Percentiles rank a stretch among this genome's conserved stretches.
Evolutionary conservation across 2,888 invertebrate species (phyloP).

Genomic region (Teinopalpus imperialis): DNA sequence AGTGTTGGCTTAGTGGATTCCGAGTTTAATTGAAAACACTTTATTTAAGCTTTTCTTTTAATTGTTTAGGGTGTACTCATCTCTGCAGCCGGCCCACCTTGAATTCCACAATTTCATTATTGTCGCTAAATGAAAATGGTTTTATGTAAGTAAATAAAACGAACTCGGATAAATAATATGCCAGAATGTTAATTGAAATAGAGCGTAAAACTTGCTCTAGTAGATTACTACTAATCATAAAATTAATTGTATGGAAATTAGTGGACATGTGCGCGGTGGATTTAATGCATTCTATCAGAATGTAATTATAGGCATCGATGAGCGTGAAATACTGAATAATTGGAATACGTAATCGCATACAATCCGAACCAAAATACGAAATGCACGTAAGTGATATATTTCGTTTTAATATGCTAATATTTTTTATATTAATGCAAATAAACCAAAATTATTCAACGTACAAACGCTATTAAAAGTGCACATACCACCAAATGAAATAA

Average conservation of each 20-base stretch:
- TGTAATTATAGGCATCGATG: slow-evolving; percentile 75
- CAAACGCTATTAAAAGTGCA: no score
- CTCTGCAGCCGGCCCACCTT: slow-evolving; percentile 28
- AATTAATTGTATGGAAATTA: slow-evolving; percentile 75
- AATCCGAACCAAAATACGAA: slow-evolving; percentile 33
- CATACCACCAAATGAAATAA: no score
- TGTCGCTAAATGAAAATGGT: slow-evolving; percentile 30
- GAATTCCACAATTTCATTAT: slow-evolving; percentile 34
- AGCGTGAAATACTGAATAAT: slow-evolving; percentile 74
- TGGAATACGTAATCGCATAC: slow-evolving; percentile 53
- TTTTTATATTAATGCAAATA: slow-evolving; percentile 6
- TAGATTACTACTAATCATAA: slow-evolving; percentile 68
- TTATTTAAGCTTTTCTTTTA: slow-evolving; percentile 66
- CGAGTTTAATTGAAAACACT: slow-evolving; percentile 75
- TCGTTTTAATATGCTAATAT: slow-evolving; percentile 29
- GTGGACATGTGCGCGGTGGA: slow-evolving; percentile 61
- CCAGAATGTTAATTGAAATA: slow-evolving; percentile 43
- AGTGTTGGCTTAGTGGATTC: slow-evolving; percentile 59
- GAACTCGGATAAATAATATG: slow-evolving; percentile 27
- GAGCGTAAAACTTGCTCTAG: slow-evolving; percentile 48
- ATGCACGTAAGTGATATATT: slow-evolving; percentile 10
- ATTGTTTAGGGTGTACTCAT: slow-evolving; percentile 46
- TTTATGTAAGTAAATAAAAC: slow-evolving; percentile 25
- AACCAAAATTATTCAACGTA: slow-evolving; percentile 3
- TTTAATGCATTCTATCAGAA: slow-evolving; percentile 73